A percentile compares a stretch with the other conserved stretches of the same genome.
Evolutionary conservation across 1,140 invertebrate genomes (phyloP).

Genomic region (Mesaphorura yosii): DNA sequence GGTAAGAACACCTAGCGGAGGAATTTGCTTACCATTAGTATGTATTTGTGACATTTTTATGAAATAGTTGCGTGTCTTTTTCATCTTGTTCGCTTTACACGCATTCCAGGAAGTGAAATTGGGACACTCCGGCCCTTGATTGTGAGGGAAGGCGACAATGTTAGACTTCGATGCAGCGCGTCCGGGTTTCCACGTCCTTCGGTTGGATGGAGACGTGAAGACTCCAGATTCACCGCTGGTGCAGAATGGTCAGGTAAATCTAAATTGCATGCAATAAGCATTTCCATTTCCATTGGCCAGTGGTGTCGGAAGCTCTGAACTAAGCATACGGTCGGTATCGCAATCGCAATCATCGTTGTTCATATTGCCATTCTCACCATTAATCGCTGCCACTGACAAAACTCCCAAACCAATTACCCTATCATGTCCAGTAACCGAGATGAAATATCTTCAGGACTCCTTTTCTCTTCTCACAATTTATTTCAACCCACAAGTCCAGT

Average conservation of each 20-base stretch:
- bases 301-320: not conserved
- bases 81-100: not conserved
- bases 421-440: not conserved
- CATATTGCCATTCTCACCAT: not conserved
- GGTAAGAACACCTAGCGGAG: conserved; percentile 38
- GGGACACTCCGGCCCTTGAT: conserved; percentile 38
- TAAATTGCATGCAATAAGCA: not conserved
- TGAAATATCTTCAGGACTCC: not conserved
- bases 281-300: not conserved
- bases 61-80: not conserved
- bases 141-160: conserved; percentile 58
- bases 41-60: not conserved
- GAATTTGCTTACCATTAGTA: not conserved
- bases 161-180: conserved; percentile 61
- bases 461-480: too few relatives aligned
- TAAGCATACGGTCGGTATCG: not conserved
- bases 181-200: conserved; percentile 59
- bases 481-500: too few relatives aligned
- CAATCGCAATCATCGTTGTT: not conserved
- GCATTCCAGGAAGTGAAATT: conserved; percentile 8
- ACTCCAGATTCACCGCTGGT: conserved; percentile 49
- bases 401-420: not conserved
- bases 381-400: too few relatives aligned
- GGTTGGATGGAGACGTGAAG: conserved; percentile 62
- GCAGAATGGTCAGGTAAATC: conserved; percentile 48